A percentile compares a stretch with the other conserved stretches of the same genome.
These are phyloP conservation scores for Polydrusus cervinus DNA, from an alignment of 2,888 invertebrate genomes.

Conservation along the genomic window DNA sequence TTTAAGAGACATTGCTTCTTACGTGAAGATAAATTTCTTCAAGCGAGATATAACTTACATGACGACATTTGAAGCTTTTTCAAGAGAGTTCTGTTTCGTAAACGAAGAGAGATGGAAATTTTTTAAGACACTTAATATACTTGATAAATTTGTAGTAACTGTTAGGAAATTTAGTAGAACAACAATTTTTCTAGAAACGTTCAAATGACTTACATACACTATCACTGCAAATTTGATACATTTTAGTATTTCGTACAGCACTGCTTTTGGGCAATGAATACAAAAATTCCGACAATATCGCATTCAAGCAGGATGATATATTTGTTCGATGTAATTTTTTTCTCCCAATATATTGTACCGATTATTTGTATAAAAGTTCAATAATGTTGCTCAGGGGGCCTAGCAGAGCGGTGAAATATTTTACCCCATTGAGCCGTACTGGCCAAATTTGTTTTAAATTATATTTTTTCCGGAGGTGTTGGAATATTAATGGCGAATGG, in stretches of 20 bases:
- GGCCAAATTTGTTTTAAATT: conserved; percentile 51
- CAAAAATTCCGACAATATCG: conserved; percentile 20
- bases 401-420: conserved; percentile 42
- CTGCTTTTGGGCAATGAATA: conserved; percentile 1
- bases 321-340: conserved; percentile 37
- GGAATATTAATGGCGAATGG: conserved; percentile 29
- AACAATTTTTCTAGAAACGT: no score
- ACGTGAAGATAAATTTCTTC: no score
- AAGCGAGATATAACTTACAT: no score
- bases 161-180: no score
- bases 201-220: no score
- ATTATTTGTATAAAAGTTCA: conserved; percentile 48
- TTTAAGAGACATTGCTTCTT: no score
- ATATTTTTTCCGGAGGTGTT: conserved; percentile 37
- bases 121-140: no score
- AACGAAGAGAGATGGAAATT: no score
- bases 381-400: conserved; percentile 43
- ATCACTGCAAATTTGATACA: no score
- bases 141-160: no score
- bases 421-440: conserved; percentile 47
- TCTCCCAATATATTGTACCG: conserved; percentile 35
- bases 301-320: conserved; percentile 32
- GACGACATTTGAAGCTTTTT: no score
- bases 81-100: no score
- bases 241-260: background rate